Evolutionary conservation across 2,113 vertebrate genomes (phyloP).

Genomic region (Mus musculus): GRCm39 chr2:82793501-82794000

Average conservation of each 20-base stretch:
- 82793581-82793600: neutral
- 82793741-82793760: neutral
- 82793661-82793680: slow-evolving; percentile 53
- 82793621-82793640: neutral
- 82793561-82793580: neutral
- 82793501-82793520: neutral
- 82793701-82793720: neutral
- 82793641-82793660: neutral
- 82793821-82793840: neutral
- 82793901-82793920: neutral
- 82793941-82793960: neutral
- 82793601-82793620: slow-evolving; percentile 18
- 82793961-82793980: neutral
- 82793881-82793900: neutral
- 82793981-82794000: neutral
- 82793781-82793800: neutral
- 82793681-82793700: neutral
- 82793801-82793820: neutral
- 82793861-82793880: neutral
- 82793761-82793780: neutral
- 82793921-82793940: neutral
- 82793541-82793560: neutral
- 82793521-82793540: neutral
- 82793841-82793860: neutral
- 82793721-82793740: slow-evolving; percentile 52